Base-by-base conservation (phyloP, 1,140 invertebrate species). In the Monomorium pharaonis region DNA sequence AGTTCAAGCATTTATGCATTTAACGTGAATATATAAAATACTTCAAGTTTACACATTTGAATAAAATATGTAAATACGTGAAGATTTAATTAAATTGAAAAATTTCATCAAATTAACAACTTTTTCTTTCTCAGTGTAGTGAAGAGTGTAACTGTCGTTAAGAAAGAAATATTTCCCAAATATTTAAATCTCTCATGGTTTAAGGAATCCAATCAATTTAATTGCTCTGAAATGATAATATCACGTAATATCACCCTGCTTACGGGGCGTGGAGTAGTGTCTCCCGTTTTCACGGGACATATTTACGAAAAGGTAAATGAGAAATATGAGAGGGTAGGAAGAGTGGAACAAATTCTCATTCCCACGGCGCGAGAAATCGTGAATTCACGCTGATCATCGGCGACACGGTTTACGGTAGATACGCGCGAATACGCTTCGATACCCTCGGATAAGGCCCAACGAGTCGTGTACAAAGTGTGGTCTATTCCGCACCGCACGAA, bases 311-410 rank as follows among this genome's bases (percentile, higher is more conserved):
- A 72, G 65, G 30, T 24, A 56, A 81, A 58, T 70, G 78, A 47
- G 78, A 83, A 72, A 60, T 58, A n/a, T 51, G 78, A 33, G n/a
- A 47, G 54, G 10, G 47, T 54, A 54, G 37, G 67, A 83, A 77
- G 87, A 87, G 88, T 78, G 81, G 86, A 87, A 88, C 84, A 84
- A 90, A 88, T 89, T n/a, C 78, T 75, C 70, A 89, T 93, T 92
- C 92, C 91, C 92, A 93, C 91, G 91, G 85, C 87, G 90, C 81
- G 80, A 81, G 85, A 81, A 77, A 89, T 90, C 88, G 80, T 91
- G 89, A 88, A 72, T 80, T 86, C 76, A 58, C 76, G 70, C 56
- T 86, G 60, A 44, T 70, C 72, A 70, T 75, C 21, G 27, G 70
- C 81, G 81, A 86, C 85, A 87, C 37, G 72, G 60, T 49, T 86